Percentiles rank a stretch among this genome's conserved stretches.
phyloP scores from a whole-genome alignment of 2,888 invertebrate species.

The Acleris emargana region DNA sequence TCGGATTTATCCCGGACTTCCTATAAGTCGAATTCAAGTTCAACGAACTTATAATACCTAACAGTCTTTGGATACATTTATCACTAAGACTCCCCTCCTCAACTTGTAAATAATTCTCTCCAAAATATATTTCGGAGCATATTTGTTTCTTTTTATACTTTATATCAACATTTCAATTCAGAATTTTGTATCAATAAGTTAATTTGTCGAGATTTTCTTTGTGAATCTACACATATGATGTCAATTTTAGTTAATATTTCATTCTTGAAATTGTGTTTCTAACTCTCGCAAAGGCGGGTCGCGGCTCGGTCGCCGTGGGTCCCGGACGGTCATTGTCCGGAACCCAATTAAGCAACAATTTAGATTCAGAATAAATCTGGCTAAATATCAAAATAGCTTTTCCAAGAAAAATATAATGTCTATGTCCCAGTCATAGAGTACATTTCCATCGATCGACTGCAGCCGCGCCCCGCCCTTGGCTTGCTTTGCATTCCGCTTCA shows the following conservation, averaged over 20 bases:
- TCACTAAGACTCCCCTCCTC: constrained; percentile 79
- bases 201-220: constrained; percentile 34
- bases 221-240: constrained; percentile 33
- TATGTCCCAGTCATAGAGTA: constrained; percentile 24
- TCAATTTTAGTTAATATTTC: constrained; percentile 27
- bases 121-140: constrained; percentile 82
- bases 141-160: constrained; percentile 59
- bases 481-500: constrained; percentile 1
- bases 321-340: not conserved
- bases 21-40: constrained; percentile 72
- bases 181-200: constrained; percentile 36
- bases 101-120: constrained; percentile 80
- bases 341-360: not conserved
- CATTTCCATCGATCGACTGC: constrained; percentile 1
- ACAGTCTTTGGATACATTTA: constrained; percentile 82
- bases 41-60: constrained; percentile 79
- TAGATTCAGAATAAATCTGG: constrained; percentile 8
- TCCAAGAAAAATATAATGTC: constrained; percentile 12
- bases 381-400: constrained; percentile 8
- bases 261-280: constrained; percentile 15
- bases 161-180: constrained; percentile 57
- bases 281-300: constrained; percentile 6
- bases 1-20: constrained; percentile 71
- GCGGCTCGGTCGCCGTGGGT: not conserved
- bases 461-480: not conserved